These are phyloP conservation scores for Lagopus leucura DNA, from an alignment of 2,113 vertebrate genomes.

Conservation along the genomic window DNA sequence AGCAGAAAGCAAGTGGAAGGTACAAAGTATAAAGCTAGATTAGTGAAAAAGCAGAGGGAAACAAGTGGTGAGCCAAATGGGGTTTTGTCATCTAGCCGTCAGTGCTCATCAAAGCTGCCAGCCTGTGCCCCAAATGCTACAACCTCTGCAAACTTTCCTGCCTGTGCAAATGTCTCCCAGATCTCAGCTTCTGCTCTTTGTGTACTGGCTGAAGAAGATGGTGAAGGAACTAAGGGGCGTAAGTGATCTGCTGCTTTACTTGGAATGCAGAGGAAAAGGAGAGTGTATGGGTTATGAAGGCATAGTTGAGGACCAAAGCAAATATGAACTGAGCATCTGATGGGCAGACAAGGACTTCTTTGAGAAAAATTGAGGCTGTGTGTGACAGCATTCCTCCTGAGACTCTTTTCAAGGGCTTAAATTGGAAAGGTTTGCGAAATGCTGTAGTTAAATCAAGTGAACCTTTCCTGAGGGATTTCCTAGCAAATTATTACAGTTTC, in stretches of 20 bases:
- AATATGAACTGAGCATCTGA: neutral
- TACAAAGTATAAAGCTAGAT: neutral
- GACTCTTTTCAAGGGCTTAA: neutral
- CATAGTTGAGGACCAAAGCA: accelerated
- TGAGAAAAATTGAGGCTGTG: neutral
- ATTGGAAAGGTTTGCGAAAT: neutral
- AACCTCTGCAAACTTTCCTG: accelerated
- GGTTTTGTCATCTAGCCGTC: accelerated
- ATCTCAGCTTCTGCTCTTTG: neutral
- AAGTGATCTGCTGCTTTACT: accelerated
- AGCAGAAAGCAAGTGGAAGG: neutral
- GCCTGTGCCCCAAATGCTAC: accelerated
- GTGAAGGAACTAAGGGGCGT: neutral
- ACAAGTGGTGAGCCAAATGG: accelerated
- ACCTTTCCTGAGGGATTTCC: neutral
- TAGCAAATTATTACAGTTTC: neutral
- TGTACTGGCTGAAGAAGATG: neutral
- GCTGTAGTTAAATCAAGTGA: neutral
- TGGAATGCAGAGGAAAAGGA: neutral
- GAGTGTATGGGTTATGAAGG: neutral
- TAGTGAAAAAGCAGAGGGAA: neutral
- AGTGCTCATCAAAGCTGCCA: accelerated
- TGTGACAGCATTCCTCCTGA: neutral
- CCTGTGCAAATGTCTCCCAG: neutral
- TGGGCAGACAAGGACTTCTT: neutral